Conservation (phyloP, 2,113 vertebrate genomes). For the Otus sunia region DNA sequence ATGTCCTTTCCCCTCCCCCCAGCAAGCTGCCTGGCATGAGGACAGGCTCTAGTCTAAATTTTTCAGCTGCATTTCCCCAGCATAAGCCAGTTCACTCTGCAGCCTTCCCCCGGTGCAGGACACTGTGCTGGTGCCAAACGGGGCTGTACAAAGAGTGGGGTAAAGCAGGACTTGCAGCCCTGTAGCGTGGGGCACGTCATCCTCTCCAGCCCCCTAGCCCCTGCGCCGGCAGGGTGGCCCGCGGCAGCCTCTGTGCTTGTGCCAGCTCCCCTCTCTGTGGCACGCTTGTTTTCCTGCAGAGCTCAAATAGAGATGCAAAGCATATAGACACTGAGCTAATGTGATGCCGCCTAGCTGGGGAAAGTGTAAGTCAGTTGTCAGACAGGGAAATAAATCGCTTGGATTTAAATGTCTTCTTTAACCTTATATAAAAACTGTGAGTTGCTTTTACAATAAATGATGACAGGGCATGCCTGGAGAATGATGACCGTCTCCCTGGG, state of each 20-base stretch:
- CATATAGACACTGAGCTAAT: conserved; percentile 43
- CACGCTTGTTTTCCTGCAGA: conserved; percentile 49
- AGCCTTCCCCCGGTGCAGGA: not conserved
- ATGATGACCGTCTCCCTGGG: conserved; percentile 5
- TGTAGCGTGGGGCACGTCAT: not conserved
- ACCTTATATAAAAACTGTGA: conserved; percentile 39
- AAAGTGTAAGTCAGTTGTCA: conserved; percentile 42
- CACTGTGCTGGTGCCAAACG: not conserved
- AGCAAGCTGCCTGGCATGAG: not conserved
- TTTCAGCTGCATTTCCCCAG: not conserved
- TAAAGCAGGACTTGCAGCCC: not conserved
- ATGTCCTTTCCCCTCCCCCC: not conserved
- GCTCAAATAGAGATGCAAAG: conserved; percentile 55
- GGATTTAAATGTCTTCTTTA: conserved; percentile 60
- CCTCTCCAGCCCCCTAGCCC: not conserved
- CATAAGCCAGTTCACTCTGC: not conserved
- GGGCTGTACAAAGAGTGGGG: not conserved
- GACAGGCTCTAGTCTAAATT: not conserved
- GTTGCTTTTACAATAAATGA: conserved; percentile 40
- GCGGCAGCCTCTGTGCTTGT: not conserved
- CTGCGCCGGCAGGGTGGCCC: not conserved
- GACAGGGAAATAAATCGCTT: conserved; percentile 38
- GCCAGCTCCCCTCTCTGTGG: conserved; percentile 47
- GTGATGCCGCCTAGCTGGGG: conserved; percentile 34
- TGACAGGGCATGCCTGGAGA: conserved; percentile 33